These are phyloP conservation scores for Thermophis baileyi DNA, from an alignment of 2,113 vertebrate species.

Conservation along the genomic window DNA sequence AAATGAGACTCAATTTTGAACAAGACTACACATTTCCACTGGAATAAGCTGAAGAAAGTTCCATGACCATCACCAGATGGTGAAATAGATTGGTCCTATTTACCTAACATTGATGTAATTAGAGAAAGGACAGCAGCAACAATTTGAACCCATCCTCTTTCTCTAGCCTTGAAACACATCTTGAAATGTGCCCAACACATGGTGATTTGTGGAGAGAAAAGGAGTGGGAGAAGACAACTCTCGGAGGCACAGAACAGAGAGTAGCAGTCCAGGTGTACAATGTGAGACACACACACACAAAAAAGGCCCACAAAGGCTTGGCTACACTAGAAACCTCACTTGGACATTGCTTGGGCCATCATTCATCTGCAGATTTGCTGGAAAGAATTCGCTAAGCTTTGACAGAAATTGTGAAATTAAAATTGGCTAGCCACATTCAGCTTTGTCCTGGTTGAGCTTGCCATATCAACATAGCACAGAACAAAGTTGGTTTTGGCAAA, in stretches of 20 bases:
- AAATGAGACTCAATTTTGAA: no score
- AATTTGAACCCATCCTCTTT: conserved; percentile 3
- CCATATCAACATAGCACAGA: background rate
- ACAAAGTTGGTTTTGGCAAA: background rate
- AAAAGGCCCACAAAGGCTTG: rapidly evolving
- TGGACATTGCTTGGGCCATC: background rate
- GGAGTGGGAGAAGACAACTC: background rate
- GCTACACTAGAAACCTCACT: background rate
- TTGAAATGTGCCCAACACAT: conserved; percentile 6
- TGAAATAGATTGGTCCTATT: conserved; percentile 24
- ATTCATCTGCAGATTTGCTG: background rate
- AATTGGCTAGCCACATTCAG: background rate
- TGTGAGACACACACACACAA: background rate
- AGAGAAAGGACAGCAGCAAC: conserved; percentile 23
- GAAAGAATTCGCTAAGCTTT: background rate
- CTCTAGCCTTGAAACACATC: background rate
- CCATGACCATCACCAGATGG: no score
- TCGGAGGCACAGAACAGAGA: background rate
- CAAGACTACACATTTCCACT: no score
- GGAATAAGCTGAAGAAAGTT: no score
- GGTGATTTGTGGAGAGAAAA: background rate
- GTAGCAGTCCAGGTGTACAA: background rate
- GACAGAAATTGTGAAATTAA: background rate
- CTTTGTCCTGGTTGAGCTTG: background rate
- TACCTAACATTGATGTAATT: conserved; percentile 49